Evolutionary conservation across 2,888 invertebrate species (phyloP), one percentile per base, ranked within the genome.

Genomic region (Ormyrus nitidulus): DNA sequence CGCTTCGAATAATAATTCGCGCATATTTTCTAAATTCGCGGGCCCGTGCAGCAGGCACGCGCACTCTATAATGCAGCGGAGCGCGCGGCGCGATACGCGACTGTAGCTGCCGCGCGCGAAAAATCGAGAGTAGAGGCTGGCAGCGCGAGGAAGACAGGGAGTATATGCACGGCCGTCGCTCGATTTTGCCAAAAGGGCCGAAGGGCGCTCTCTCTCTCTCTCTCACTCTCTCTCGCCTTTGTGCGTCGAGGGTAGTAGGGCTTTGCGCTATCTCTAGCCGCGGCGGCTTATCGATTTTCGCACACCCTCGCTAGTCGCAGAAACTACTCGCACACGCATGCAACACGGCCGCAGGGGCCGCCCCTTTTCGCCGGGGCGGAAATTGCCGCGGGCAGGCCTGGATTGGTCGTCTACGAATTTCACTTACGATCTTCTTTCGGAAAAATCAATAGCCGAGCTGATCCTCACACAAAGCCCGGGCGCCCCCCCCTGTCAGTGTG

Each of bases 1-100:
- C 65, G 77, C 74, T 70, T 77, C 77, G 77, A 77, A 81, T 81
- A 81, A 81, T 77, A 81, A 81, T 81, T 81, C 68, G 77, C 81
- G 77, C 74, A 81, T 81, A 80, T 72, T 80, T 80, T 77, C 74
- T 68, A 73, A 75, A 79, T 74, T 70, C 74, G 77, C 80, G 72
- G 75, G 19, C 70, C 70, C 79, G 79, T 48, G 13, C 53, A 64
- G 51, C n/a, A 9, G 8, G 46, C 19, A 56, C 58, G 4, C 9
- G 46, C 51, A 48, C 19, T 19, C 19, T 19, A 19, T 19, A 19
- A 19, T 19, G 19, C 19, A 19, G 19, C 19, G 19, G 19, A 19
- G 19, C 19, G 19, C 19, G 19, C 19, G 19, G 19, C 19, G 19
- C 19, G 19, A 19, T 19, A 19, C 19, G 19, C 19, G 19, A 19